A percentile compares a stretch with the other conserved stretches of the same genome.
Evolutionary conservation across 2,797 vertebrate species (phyloP).

Genomic region (Tenualosa ilisha): DNA sequence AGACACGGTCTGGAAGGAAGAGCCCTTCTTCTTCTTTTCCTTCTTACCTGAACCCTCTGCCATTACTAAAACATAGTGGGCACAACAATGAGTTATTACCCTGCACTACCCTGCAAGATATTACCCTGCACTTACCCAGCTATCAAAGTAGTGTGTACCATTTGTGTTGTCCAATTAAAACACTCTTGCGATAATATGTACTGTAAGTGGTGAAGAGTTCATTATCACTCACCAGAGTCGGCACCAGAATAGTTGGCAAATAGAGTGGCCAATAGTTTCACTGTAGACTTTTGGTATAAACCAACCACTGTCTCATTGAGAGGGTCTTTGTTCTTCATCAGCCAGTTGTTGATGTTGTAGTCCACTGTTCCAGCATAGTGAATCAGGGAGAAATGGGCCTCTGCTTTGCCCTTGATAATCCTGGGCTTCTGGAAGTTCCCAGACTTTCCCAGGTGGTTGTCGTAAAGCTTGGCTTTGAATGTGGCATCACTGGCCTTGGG

Average conservation of each 20-base stretch:
- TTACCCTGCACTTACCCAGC: background rate
- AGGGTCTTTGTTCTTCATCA: conserved; percentile 79
- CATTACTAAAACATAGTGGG: background rate
- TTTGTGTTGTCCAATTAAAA: background rate
- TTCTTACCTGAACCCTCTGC: conserved; percentile 35
- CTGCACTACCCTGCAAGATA: no score
- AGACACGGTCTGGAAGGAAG: conserved; percentile 79
- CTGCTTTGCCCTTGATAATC: conserved; percentile 72
- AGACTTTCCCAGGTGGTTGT: conserved; percentile 79
- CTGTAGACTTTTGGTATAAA: conserved; percentile 76
- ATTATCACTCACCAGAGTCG: conserved; percentile 64
- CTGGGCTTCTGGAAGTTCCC: conserved; percentile 78
- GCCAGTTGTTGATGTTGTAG: conserved; percentile 78
- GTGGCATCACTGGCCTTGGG: conserved; percentile 76
- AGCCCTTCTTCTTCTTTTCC: conserved; percentile 77
- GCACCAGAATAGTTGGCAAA: conserved; percentile 72
- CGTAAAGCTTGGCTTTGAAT: conserved; percentile 71
- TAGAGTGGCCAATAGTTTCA: conserved; percentile 72
- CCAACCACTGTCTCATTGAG: conserved; percentile 77
- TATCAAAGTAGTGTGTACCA: background rate
- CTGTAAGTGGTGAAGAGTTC: background rate
- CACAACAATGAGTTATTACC: no score
- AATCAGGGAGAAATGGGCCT: conserved; percentile 76
- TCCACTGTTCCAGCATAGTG: conserved; percentile 79
- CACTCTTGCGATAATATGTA: background rate